Evolutionary conservation across 2,888 invertebrate species (phyloP), one percentile per base, ranked within the genome.

Genomic region (Hydrotaea diabolus): DNA sequence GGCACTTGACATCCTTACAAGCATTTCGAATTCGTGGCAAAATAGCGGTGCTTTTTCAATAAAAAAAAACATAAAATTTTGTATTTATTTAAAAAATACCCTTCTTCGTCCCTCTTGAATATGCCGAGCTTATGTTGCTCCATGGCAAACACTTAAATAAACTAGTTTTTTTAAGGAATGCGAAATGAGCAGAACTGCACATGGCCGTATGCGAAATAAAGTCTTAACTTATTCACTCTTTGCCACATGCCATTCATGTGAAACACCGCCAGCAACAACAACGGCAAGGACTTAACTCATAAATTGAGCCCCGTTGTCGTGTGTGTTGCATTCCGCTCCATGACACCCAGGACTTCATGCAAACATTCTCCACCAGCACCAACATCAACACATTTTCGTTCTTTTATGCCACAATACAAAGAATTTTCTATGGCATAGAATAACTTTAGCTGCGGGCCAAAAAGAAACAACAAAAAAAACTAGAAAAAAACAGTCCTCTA

Each of bases 291-390:
- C n/a, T 36, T 62, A 62, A 36, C 31, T 36, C 15, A 23, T 36
- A 62, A 62, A 62, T 62, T 62, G 62, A 62, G 36, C 15, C 26
- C 3, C 15, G 9, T 62, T 23, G n/a, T 36, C 31, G 23, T 62
- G 36, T 26, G 62, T 62, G 49, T 43, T 15, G 49, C 49, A 49
- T 49, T 31, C 9, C 3, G n/a, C 36, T 62, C 26, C 26, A 62
- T 62, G 62, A n/a, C 62, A 62, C 23, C 31, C 31, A 36, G 62
- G 62, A 62, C 62, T 62, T n/a, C 62, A 31, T 17, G n/a, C 17
- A n/a, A 59, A 39, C 39, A 31, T 31, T 31, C 31, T 31, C 2
- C 31, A 31, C 3, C 31, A 31, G 31, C 57, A 57, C 8, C 59
- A 26, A 23, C 59, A 8, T 1, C 13, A 26, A 15, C 59, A 23